Evolutionary conservation across 2,888 invertebrate species (phyloP).

Genomic region (Ornithoptera priamus): DNA sequence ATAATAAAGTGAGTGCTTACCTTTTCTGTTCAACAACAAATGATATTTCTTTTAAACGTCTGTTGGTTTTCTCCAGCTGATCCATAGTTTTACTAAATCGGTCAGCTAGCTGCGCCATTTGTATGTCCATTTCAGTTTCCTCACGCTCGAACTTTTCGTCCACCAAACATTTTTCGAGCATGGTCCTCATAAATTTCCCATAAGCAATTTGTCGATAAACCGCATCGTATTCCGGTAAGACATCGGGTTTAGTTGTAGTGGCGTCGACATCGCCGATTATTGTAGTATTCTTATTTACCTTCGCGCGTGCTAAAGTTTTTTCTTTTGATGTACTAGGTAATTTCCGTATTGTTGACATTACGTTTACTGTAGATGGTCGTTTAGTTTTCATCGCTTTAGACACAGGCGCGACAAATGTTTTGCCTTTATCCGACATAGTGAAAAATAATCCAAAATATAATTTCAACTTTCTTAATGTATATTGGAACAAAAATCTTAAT

Average conservation of each 20-base stretch:
- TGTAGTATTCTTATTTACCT: slow-evolving; percentile 46
- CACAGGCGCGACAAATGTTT: slow-evolving; percentile 44
- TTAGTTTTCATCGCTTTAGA: slow-evolving; percentile 46
- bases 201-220: slow-evolving; percentile 59
- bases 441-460: slow-evolving; percentile 3
- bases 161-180: slow-evolving; percentile 63
- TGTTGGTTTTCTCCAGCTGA: slow-evolving; percentile 68
- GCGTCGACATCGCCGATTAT: slow-evolving; percentile 43
- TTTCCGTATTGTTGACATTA: slow-evolving; percentile 41
- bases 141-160: slow-evolving; percentile 67
- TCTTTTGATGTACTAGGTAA: slow-evolving; percentile 35
- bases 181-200: slow-evolving; percentile 57
- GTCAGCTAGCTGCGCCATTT: slow-evolving; percentile 67
- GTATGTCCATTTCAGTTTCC: slow-evolving; percentile 63
- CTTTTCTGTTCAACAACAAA: slow-evolving; percentile 72
- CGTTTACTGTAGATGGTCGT: slow-evolving; percentile 46
- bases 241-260: slow-evolving; percentile 48
- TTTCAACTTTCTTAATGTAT: neutral
- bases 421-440: slow-evolving; percentile 60
- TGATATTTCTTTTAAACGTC: slow-evolving; percentile 67
- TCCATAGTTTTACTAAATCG: slow-evolving; percentile 68
- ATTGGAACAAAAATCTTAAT: neutral
- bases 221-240: slow-evolving; percentile 47
- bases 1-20: slow-evolving; percentile 41
- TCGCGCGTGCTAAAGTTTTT: slow-evolving; percentile 39